phyloP scores from a whole-genome alignment of 2,113 vertebrate species.

The Conger conger region DNA sequence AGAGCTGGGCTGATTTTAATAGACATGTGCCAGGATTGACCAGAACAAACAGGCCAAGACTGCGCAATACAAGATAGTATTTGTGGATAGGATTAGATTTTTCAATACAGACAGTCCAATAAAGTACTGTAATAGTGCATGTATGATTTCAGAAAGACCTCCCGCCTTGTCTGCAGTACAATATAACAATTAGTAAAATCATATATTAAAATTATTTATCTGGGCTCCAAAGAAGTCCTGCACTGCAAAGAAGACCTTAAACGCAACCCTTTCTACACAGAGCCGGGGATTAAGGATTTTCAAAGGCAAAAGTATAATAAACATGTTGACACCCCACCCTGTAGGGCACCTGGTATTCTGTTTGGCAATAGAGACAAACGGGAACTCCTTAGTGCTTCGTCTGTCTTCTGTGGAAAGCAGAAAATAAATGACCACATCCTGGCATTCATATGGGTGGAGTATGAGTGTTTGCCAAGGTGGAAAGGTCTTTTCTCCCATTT shows the following conservation, averaged over 20 bases:
- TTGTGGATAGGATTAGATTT: too few relatives aligned
- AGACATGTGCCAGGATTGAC: not conserved
- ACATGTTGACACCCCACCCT: not conserved
- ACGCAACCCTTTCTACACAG: not conserved
- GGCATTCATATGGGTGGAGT: not conserved
- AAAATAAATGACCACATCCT: not conserved
- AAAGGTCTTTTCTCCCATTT: not conserved
- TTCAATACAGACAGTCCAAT: too few relatives aligned
- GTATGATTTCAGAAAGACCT: too few relatives aligned
- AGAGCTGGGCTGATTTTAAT: too few relatives aligned
- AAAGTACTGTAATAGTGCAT: too few relatives aligned
- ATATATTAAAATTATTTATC: not conserved
- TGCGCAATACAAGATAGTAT: not conserved
- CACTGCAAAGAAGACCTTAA: not conserved
- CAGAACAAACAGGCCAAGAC: not conserved
- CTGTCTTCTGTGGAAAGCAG: slow-evolving; percentile 1
- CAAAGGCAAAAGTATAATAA: not conserved
- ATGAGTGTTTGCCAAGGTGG: not conserved
- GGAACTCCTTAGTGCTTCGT: not conserved
- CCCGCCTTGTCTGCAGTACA: too few relatives aligned
- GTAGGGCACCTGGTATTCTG: not conserved
- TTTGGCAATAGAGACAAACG: not conserved
- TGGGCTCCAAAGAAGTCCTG: not conserved
- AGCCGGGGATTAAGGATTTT: not conserved
- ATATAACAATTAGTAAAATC: too few relatives aligned